Base-by-base conservation (phyloP, 2,113 vertebrate genomes). In the Silurus meridionalis region DNA sequence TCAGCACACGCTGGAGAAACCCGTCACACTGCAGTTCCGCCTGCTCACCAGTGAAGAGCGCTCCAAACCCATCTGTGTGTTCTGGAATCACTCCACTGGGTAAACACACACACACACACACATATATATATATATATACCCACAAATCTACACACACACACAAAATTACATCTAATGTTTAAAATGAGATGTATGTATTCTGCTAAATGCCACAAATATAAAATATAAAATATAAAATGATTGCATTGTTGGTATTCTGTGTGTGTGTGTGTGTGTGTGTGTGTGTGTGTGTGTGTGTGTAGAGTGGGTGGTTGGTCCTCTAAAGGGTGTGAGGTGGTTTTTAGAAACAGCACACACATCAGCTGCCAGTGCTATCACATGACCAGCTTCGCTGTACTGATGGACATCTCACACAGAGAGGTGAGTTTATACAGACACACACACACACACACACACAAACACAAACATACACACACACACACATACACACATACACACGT, bases 311-410 rank as follows among this genome's bases (percentile, higher is more conserved):
- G 94, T 53, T 98, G 97, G 97, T 98, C 97, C 0, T 96, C 97
- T 1, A 96, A 96, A 83, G 97, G 97, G 89, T 99, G 97, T 0
- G 97, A 98, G 87, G 95, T 98, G 11, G 90, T 97, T 85, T 97
- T 97, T 94, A 94, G 97, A 48, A 99, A 99, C 66, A 93, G 90
- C 93, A 97, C 95, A 84, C 97, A 99, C 25, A 96, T 99, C 93
- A 97, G 96, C 95, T 99, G 97, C 92, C 97, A 97, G 94, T 99
- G 97, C 89, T 96, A 96, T 86, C 97, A 98, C 93, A 96, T 98
- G 95, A 97, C 97, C 60, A 98, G 97, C 92, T 98, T 98, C 0
- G 97, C 97, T 0, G 97, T 99, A 83, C 96, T 98, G 89, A 99
- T 99, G 97, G 97, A 99, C 23, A 92, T 98, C 90, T 98, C 97